These are phyloP conservation scores for Pollachius pollachius DNA, from an alignment of 2,113 vertebrate species.

Conservation along the genomic window DNA sequence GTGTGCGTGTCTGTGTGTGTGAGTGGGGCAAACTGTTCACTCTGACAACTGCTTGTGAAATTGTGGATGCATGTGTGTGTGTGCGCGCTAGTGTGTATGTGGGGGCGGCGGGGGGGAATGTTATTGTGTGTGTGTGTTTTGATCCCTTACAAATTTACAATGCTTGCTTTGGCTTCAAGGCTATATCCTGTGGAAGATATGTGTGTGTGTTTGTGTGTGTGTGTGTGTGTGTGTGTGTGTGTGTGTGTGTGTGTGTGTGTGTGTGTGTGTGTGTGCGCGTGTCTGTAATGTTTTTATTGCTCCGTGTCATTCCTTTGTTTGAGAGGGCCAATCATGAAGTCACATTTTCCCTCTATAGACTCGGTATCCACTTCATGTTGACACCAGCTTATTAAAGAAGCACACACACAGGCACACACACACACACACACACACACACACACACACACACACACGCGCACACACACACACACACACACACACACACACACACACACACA, in stretches of 20 bases:
- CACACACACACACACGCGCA: neutral
- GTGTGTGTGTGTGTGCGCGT: too few species aligned
- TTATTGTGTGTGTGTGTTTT: constrained; percentile 22
- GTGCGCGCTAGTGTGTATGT: constrained; percentile 3
- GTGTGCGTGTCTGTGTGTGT: constrained; percentile 5
- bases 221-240: constrained; percentile 1
- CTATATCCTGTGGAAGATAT: neutral
- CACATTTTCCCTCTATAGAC: constrained; percentile 43
- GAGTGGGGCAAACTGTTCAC: neutral
- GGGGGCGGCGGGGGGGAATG: constrained; percentile 34
- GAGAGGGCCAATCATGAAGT: constrained; percentile 41
- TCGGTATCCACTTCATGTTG: constrained; percentile 5
- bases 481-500: too few species aligned
- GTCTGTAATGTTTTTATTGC: too few species aligned
- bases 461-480: too few species aligned
- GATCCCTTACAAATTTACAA: too few species aligned
- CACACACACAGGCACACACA: constrained; percentile 1
- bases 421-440: constrained; percentile 18
- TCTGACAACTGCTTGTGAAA: constrained; percentile 1
- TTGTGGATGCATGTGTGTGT: constrained; percentile 3
- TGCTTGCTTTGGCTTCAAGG: too few species aligned
- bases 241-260: too few species aligned
- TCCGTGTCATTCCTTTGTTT: constrained; percentile 14
- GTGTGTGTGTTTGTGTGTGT: constrained; percentile 7
- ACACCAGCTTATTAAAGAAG: neutral